Base-by-base conservation (phyloP, 2,888 invertebrate genomes). In the Erebia aethiops region DNA sequence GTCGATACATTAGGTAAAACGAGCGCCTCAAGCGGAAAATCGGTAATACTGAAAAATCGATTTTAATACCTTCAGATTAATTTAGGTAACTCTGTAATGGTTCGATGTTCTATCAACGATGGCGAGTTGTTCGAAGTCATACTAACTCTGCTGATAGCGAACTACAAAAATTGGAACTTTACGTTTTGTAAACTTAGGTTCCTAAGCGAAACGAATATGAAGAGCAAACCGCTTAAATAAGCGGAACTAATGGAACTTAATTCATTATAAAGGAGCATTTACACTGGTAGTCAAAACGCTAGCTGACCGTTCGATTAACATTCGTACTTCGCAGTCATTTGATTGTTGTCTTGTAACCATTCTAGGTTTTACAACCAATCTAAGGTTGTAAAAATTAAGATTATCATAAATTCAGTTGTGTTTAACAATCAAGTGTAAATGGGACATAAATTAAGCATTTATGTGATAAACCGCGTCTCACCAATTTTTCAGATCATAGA, bases 401-500 rank as follows among this genome's bases (percentile, higher is more conserved):
- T 10, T 35, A 41, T 16, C n/a, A 16, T 52, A 7, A 52, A n/a
- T 41, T 8, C 35, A 35, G 41, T 8, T 41, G 10, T 16, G 58
- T 60, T 60, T 43, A 49, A 62, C 5, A 11, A 49, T 18, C 16
- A 13, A 46, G 16, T 62, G 61, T 61, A 61, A 46, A 62, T 18
- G 43, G 18, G 41, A 16, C 5, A 52, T 52, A 11, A 51, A 16
- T 41, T 35, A 5, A 13, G 14, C 35, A 61, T 10, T 16, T 18
- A 43, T 56, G 56, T 65, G 26, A 57, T 67, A 58, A 69, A 62
- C 46, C 54, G 57, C 63, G 61, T 71, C 62, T 68, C 72, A 72
- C 67, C 65, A 35, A 65, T 66, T 72, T 71, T 73, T 63, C 52
- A 78, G 78, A 81, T 81, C 26, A 81, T 76, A 75, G 74, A 70